Base-by-base conservation (phyloP, 2,113 vertebrate species). In the Lepidothrix coronata region DNA sequence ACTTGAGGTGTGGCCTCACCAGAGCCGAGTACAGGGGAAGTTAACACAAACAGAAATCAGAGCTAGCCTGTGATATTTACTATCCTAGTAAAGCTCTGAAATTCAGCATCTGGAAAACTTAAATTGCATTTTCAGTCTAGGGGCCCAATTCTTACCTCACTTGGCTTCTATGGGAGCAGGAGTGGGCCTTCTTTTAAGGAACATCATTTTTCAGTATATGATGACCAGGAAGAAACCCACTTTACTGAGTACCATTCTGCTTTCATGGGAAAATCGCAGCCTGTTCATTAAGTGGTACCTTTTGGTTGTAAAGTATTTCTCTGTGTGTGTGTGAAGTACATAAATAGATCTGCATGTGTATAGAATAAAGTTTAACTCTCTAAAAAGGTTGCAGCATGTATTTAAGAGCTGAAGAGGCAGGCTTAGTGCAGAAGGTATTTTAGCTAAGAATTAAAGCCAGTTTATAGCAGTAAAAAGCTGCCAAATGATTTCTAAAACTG, bases 371-470 rank as follows among this genome's bases (percentile, higher is more conserved):
- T 89, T 92, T 65, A 44, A 49, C 52, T 66, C 54, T 37, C 68
- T 68, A 31, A 89, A 96, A 96, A 91, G 76, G 89, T 91, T 62
- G 88, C 48, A 65, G 54, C 72, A 3, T 77, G 9, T 27, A 55
- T 86, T 88, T 91, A 85, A 78, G 68, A 84, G 65, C 86, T 90
- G 55, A 67, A 72, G 58, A 94, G 79, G 84, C 89, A 71, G 79
- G 89, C 88, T 93, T 89, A 97, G 55, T 43, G 27, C 44, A n/a
- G 63, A 73, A 63, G 30, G 68, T 70, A 81, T 96, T 92, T 76
- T 43, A 66, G 81, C 91, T 90, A 83, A 88, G 94, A 97, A 97
- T 91, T 93, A 89, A 95, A 71, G 76, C 55, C n/a, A 35, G 12
- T 78, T 93, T 66, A 30, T 39, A 88, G 54, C 37, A 86, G 44